Conservation (phyloP, 2,797 vertebrate genomes). For the Microtus californicus region DNA sequence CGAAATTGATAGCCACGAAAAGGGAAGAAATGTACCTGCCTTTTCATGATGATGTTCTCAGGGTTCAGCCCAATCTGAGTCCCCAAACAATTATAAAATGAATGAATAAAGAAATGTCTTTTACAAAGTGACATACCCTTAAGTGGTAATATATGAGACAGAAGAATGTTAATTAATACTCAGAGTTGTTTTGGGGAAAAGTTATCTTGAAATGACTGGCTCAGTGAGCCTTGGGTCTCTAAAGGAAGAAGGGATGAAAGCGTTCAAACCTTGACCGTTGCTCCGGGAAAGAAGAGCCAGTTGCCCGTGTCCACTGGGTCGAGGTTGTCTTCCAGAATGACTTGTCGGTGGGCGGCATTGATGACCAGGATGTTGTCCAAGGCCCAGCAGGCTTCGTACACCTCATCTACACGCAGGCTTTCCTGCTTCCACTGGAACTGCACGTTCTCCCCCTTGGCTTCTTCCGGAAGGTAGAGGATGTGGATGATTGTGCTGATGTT, state of each 20-base stretch:
- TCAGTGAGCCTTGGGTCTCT: slow-evolving; percentile 39
- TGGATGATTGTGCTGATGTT: slow-evolving; percentile 96
- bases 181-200: background rate
- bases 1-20: background rate
- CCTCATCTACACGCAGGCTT: slow-evolving; percentile 90
- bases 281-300: slow-evolving; percentile 99
- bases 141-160: background rate
- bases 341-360: slow-evolving; percentile 93
- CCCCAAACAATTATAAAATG: background rate
- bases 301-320: slow-evolving; percentile 98
- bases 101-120: slow-evolving; percentile 3
- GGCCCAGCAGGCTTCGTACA: slow-evolving; percentile 98
- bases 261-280: slow-evolving; percentile 95
- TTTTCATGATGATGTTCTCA: slow-evolving; percentile 5
- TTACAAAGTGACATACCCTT: background rate
- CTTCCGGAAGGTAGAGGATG: slow-evolving; percentile 93
- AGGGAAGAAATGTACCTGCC: background rate
- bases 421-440: slow-evolving; percentile 97
- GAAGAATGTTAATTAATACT: background rate
- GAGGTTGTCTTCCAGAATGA: slow-evolving; percentile 96
- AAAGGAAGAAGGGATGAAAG: slow-evolving; percentile 24
- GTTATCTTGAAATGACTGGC: background rate
- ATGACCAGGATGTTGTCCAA: slow-evolving; percentile 96
- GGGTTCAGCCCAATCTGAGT: background rate
- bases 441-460: slow-evolving; percentile 90